These are phyloP conservation scores for Amblyjoppa proteus DNA, from an alignment of 2,888 invertebrate genomes.

Conservation along the genomic window DNA sequence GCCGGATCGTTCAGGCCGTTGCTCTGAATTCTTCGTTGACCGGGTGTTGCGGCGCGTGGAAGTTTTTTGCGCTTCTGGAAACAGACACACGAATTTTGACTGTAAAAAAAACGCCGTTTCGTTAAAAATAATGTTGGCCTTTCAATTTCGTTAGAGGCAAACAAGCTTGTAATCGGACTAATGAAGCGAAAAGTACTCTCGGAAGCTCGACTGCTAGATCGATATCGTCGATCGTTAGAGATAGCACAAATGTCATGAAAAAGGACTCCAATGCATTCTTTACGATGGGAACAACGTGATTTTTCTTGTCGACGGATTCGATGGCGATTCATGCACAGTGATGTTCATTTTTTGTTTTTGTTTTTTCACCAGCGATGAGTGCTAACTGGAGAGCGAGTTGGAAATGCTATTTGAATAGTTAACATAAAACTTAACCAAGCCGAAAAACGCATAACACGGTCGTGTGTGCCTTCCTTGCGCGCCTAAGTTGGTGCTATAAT, in stretches of 20 bases:
- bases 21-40: slow-evolving; percentile 90
- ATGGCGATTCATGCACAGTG: slow-evolving; percentile 38
- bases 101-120: neutral
- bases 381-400: slow-evolving; percentile 9
- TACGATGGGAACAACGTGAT: neutral
- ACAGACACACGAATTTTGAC: slow-evolving; percentile 55
- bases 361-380: neutral
- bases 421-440: slow-evolving; percentile 31
- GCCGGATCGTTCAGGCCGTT: slow-evolving; percentile 93
- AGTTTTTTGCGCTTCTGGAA: slow-evolving; percentile 94
- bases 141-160: slow-evolving; percentile 29
- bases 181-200: slow-evolving; percentile 34
- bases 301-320: neutral
- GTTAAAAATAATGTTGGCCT: neutral
- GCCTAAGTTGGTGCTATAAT: slow-evolving; percentile 45
- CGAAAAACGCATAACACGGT: slow-evolving; percentile 42
- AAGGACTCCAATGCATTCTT: slow-evolving; percentile 10
- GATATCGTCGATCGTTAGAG: slow-evolving; percentile 7
- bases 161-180: slow-evolving; percentile 25
- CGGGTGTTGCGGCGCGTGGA: slow-evolving; percentile 91
- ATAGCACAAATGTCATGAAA: neutral
- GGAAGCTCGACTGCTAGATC: slow-evolving; percentile 34
- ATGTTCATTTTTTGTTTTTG: neutral
- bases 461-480: slow-evolving; percentile 47
- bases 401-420: neutral